phyloP scores from a whole-genome alignment of 2,797 vertebrate genomes.

The Lemur catta region DNA sequence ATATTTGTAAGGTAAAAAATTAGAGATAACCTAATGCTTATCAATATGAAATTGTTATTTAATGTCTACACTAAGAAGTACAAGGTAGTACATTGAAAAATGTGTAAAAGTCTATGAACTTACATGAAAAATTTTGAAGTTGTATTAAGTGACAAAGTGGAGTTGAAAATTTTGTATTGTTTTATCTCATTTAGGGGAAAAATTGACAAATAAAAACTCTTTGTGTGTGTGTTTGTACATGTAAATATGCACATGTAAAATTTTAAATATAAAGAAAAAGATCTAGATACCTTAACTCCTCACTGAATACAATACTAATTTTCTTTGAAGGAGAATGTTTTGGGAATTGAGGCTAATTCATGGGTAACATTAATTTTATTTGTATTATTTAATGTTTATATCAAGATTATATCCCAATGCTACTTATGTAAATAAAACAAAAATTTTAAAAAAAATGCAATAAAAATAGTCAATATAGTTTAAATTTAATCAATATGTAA shows the following conservation, averaged over 20 bases:
- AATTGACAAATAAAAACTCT: neutral
- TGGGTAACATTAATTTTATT: neutral
- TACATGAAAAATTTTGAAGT: neutral
- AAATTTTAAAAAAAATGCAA: neutral
- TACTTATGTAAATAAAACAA: neutral
- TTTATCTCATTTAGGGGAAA: neutral
- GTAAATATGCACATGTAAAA: neutral
- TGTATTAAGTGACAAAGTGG: neutral
- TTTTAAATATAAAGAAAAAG: neutral
- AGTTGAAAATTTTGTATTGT: neutral
- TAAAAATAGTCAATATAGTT: neutral
- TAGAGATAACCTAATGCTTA: neutral
- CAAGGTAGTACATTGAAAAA: neutral
- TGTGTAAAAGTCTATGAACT: neutral
- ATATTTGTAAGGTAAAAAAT: neutral
- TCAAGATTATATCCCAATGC: neutral
- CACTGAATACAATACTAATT: neutral
- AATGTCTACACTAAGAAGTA: neutral
- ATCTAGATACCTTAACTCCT: neutral
- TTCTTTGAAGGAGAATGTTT: neutral
- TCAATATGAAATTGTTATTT: neutral
- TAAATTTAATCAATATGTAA: neutral
- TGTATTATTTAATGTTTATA: neutral
- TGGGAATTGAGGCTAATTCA: neutral
- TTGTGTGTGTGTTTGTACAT: neutral